A percentile compares a stretch with the other conserved stretches of the same genome.
These are phyloP conservation scores for Cheilosia grossa DNA, from an alignment of 2,888 invertebrate genomes.

Conservation along the genomic window DNA sequence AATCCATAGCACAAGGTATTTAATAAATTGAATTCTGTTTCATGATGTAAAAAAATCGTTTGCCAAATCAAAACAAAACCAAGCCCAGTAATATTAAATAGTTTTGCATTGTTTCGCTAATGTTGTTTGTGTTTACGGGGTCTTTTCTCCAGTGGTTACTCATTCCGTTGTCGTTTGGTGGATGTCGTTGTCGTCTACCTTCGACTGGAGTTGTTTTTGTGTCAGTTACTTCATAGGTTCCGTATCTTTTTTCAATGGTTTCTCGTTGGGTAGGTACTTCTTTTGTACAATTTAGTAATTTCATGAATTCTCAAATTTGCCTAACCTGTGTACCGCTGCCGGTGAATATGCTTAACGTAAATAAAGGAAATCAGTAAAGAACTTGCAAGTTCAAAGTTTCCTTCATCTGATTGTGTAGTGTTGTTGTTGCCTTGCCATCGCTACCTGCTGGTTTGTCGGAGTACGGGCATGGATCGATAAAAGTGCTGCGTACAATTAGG, in stretches of 20 bases:
- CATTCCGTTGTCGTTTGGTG: slow-evolving; percentile 37
- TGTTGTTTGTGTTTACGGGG: slow-evolving; percentile 70
- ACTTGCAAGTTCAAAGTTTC: slow-evolving; percentile 69
- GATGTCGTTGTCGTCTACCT: slow-evolving; percentile 45
- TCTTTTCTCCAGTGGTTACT: slow-evolving; percentile 45
- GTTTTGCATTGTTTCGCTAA: slow-evolving; percentile 41
- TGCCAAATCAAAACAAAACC: slow-evolving; percentile 16
- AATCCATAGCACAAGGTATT: slow-evolving; percentile 30
- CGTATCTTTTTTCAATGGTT: slow-evolving; percentile 34
- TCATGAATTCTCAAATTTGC: slow-evolving; percentile 7
- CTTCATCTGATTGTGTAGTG: slow-evolving; percentile 1
- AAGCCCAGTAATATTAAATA: slow-evolving; percentile 39
- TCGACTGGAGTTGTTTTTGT: slow-evolving; percentile 40
- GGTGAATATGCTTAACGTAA: slow-evolving; percentile 25
- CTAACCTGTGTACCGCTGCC: not conserved
- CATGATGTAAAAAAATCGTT: not conserved
- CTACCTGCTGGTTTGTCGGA: slow-evolving; percentile 9
- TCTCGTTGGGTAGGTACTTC: not conserved
- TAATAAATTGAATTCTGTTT: slow-evolving; percentile 11
- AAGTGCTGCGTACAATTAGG: slow-evolving; percentile 68
- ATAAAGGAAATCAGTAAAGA: slow-evolving; percentile 41
- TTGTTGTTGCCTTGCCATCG: slow-evolving; percentile 25
- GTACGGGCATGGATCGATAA: slow-evolving; percentile 69
- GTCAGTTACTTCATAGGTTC: slow-evolving; percentile 46
- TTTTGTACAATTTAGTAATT: not conserved